Conservation (phyloP, 37 sponge, comb jelly and placozoan genomes). For the Beroe forskalii region DNA sequence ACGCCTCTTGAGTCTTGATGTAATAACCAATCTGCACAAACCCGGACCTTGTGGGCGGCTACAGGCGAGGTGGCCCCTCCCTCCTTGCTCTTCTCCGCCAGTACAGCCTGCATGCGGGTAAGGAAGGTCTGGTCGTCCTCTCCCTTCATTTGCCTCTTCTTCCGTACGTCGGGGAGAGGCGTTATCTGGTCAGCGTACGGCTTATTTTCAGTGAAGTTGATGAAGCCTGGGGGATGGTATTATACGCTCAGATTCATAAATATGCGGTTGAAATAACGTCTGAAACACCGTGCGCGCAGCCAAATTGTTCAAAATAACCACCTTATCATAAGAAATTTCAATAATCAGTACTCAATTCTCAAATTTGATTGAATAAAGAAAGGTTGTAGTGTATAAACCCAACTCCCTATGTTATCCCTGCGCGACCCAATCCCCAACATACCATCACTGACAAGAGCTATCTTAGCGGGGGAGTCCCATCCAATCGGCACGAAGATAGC, state of each 20-base stretch:
- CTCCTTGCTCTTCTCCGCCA: not conserved
- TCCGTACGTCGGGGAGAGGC: not conserved
- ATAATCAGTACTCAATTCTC: no score
- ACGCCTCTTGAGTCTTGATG: no score
- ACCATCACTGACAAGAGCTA: constrained; percentile 10
- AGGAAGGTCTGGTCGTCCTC: constrained; percentile 50
- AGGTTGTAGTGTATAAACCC: no score
- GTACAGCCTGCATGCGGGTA: constrained; percentile 13
- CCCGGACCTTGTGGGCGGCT: constrained; percentile 7
- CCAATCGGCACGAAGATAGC: constrained; percentile 40
- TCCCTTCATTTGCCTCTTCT: not conserved
- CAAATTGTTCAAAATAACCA: no score
- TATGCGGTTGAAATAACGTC: no score
- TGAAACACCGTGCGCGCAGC: no score
- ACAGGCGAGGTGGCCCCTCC: constrained; percentile 18
- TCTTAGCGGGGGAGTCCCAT: not conserved
- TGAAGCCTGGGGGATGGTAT: constrained; percentile 15
- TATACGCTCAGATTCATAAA: no score
- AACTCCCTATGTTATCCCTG: no score
- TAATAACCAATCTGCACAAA: no score
- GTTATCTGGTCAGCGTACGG: constrained; percentile 9
- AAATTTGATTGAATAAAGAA: no score
- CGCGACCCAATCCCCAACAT: no score
- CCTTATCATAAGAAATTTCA: no score
- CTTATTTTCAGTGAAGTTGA: not conserved